Evolutionary conservation across 92 coral and sea anemone genomes (phyloP), one percentile per base, ranked within the genome.

Genomic region (Micromussa lordhowensis): DNA sequence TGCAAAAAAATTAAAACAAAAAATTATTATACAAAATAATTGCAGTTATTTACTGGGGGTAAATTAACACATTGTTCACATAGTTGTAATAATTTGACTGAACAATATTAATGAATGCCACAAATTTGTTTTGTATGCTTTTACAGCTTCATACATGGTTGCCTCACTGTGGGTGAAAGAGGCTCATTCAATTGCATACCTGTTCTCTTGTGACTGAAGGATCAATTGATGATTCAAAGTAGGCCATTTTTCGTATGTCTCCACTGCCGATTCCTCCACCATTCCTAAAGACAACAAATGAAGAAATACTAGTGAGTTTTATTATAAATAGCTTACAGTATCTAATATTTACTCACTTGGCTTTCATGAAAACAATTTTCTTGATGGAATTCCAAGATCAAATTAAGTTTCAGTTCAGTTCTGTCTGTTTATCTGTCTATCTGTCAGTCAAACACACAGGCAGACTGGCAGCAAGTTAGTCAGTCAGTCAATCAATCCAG

Each of bases 151-250:
- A 26, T 8, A 1, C 35, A 3, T 68, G 1, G 7, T 16, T 28
- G 51, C 22, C n/a, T 35, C 5, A 0, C 15, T 28, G 75, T 17
- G 32, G 6, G 40, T 75, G 9, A 75, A 75, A 75, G 53, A 24
- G 17, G 14, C n/a, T 35, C 40, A 10, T 68, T 6, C 24, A 28
- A 57, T 5, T 30, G 44, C 82, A 49, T 69, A 87, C 94, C 89
- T 61, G 80, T 5, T 75, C 71, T 29, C 63, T 77, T 36, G 83
- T 72, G 74, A 84, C n/a, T 72, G 92, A 78, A 17, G 98, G 94
- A 82, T 97, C 96, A 51, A 95, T 91, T 2, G 98, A 94, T 7
- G 98, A 95, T 80, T 97, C 99, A 91, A 97, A 97, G 85, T 97
- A 97, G 0, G 98, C 99, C 86, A 97, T 84, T 77, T 97, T 97